These are phyloP conservation scores for Meloidogyne hapla DNA, from an alignment of 1,140 invertebrate genomes.

Conservation along the genomic window DNA sequence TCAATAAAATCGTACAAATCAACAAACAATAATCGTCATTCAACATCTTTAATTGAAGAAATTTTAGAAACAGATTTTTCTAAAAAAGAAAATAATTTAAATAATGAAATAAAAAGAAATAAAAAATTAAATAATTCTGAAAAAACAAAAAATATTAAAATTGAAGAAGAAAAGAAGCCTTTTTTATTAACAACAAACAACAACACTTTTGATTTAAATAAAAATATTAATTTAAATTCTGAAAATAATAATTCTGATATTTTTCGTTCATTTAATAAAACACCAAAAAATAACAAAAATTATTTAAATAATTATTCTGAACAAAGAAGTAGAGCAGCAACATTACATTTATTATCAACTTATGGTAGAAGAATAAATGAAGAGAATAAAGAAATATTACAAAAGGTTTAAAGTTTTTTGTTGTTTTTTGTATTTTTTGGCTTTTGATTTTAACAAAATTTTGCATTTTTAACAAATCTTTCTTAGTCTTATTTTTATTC, in stretches of 20 bases:
- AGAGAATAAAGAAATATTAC: background rate
- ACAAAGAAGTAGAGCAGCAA: background rate
- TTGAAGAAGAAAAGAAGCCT: background rate
- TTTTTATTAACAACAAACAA: no score
- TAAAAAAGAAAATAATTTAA: background rate
- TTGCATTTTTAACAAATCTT: slow-evolving; percentile 14
- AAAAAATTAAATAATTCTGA: background rate
- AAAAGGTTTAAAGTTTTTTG: background rate
- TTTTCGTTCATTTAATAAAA: background rate
- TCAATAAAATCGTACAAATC: background rate
- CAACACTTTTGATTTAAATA: no score
- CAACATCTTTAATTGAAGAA: background rate
- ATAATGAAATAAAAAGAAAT: background rate
- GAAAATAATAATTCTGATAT: no score
- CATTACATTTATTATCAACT: background rate
- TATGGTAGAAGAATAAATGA: background rate
- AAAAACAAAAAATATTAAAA: background rate
- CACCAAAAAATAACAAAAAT: background rate
- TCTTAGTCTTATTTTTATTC: no score
- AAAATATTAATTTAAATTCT: no score
- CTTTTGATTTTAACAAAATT: no score
- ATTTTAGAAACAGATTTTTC: background rate
- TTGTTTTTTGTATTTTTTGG: slow-evolving; percentile 8
- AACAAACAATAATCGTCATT: background rate
- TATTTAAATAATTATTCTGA: background rate